Base-by-base conservation (phyloP, 1,140 invertebrate species). In the Doryteuthis pealeii region DNA sequence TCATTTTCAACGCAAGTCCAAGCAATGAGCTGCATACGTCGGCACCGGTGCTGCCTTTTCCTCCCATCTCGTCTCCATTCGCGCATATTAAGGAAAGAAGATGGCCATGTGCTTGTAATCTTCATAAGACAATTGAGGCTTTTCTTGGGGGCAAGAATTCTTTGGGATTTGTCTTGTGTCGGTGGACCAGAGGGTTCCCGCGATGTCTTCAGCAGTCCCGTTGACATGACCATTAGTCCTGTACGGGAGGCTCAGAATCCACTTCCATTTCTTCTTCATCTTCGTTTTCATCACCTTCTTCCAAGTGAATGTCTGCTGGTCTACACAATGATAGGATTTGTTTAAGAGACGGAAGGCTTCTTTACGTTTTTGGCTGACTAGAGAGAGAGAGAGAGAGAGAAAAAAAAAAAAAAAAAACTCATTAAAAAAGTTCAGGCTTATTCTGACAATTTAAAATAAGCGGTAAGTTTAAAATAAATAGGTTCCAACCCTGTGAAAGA, bases 301-400 rank as follows among this genome's bases (percentile, higher is more conserved):
- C 94, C 30, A 99, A 89, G 85, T 97, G 93, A 70, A 99, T 95
- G 86, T 99, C 98, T 0, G 97, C 96, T 99, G 96, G 86, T 99
- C 97, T 6, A 99, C 96, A 58, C 96, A 91, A 71, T 99, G 96
- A 77, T 99, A 99, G 6, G 97, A 99, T 85, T 99, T 99, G 85
- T 97, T 98, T n/a, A 99, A 88, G 62, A 99, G 90, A 72, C 95
- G 91, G 86, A 92, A 95, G 0, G 98, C 97, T 90, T 99, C 97
- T 93, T 93, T 0, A 99, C 97, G 86, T 99, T 33, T 92, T 92
- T 1, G 92, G 89, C 8, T 91, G 90, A 18, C 90, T 91, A 69
- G 33, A 68, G n/a, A n/a, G n/a, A n/a, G n/a, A 62, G 22, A 49
- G 12, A 15, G 45, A 22, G 22, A 49, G 22, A 49, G 12, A 22